These are phyloP conservation scores for Synodontis membranacea DNA, from an alignment of 2,113 vertebrate species.

Conservation along the genomic window DNA sequence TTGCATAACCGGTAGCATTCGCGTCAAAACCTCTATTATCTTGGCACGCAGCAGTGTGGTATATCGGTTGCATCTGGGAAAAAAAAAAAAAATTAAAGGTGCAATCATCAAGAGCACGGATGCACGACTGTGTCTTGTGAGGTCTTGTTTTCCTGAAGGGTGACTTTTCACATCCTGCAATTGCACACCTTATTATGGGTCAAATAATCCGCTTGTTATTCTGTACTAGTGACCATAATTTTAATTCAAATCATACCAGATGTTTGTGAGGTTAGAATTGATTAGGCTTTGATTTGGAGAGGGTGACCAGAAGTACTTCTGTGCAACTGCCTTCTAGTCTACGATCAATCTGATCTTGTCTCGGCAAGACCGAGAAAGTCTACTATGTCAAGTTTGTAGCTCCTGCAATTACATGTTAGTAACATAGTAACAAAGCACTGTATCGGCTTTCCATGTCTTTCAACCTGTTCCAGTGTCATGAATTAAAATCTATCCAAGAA, in stretches of 20 bases:
- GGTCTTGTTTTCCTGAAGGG: neutral
- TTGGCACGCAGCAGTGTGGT: neutral
- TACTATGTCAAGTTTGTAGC: neutral
- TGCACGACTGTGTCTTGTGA: neutral
- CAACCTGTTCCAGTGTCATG: neutral
- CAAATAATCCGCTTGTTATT: neutral
- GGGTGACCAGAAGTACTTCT: neutral
- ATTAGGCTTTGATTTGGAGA: neutral
- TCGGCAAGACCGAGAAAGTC: neutral
- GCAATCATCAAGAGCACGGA: neutral
- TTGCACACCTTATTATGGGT: slow-evolving; percentile 4
- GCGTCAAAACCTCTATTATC: slow-evolving; percentile 19
- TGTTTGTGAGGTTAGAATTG: neutral
- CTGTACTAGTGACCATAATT: neutral
- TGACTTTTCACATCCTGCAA: neutral
- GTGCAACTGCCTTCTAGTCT: neutral
- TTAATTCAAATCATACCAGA: neutral
- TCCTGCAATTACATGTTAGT: neutral
- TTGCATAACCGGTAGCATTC: slow-evolving; percentile 4
- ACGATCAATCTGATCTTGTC: neutral
- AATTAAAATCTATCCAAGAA: slow-evolving; percentile 1
- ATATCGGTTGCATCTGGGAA: neutral
- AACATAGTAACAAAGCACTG: neutral
- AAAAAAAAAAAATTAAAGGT: neutral
- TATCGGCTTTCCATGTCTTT: neutral